Evolutionary conservation across 2,797 vertebrate genomes (phyloP).

Genomic region (Muscicapa striata): DNA sequence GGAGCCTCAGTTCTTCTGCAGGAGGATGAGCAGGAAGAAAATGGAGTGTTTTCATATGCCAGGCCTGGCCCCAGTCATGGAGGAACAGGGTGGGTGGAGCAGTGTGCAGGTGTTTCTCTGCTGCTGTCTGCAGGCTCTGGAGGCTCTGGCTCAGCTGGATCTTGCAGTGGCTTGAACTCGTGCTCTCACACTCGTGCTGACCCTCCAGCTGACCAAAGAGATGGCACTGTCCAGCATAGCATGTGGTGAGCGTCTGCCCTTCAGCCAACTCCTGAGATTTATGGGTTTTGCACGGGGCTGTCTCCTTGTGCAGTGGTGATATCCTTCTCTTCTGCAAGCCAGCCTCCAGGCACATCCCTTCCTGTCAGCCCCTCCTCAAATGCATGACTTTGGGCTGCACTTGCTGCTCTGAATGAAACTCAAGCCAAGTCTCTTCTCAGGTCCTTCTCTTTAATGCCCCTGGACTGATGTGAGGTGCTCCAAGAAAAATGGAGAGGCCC

Average conservation of each 20-base stretch:
- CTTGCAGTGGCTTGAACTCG: background rate
- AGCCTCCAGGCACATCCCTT: background rate
- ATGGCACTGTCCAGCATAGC: fast-evolving
- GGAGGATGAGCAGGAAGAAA: background rate
- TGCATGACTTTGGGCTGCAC: background rate
- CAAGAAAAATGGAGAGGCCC: background rate
- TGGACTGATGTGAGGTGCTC: background rate
- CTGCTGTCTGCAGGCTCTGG: background rate
- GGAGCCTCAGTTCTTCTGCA: background rate
- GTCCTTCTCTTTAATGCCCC: background rate
- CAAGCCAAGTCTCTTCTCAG: fast-evolving
- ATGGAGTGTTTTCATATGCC: background rate
- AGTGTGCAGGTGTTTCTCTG: background rate
- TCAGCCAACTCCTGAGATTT: background rate
- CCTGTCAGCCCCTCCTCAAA: background rate
- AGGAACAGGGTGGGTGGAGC: background rate
- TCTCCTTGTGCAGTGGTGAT: background rate
- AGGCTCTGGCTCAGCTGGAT: fast-evolving
- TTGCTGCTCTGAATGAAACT: background rate
- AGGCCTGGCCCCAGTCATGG: background rate
- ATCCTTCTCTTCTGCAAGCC: background rate
- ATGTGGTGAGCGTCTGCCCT: fast-evolving
- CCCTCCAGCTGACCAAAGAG: background rate
- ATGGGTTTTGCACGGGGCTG: fast-evolving
- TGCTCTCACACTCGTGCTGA: background rate